Evolutionary conservation across 2,113 vertebrate species (phyloP).

Genomic region (Hyaena hyaena): DNA sequence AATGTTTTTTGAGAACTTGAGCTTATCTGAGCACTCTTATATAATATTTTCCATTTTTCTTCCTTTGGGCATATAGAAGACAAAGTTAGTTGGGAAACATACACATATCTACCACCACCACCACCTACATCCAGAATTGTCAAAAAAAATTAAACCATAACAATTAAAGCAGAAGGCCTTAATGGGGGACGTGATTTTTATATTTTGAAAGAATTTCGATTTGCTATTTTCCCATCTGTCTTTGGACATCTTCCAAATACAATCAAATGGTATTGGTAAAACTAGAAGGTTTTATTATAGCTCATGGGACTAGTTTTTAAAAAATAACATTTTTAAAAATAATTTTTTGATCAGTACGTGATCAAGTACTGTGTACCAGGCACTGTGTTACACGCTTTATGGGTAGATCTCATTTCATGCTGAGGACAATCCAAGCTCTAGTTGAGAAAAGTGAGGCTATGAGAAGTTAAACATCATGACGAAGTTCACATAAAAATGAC

Average conservation of each 20-base stretch:
- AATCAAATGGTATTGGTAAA: conserved; percentile 15
- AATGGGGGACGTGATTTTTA: not conserved
- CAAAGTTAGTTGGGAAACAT: not conserved
- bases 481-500: not conserved
- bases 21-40: not conserved
- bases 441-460: not conserved
- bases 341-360: not conserved
- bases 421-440: not conserved
- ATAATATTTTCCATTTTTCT: not conserved
- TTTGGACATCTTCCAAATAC: not conserved
- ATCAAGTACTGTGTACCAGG: not conserved
- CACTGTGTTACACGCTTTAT: not conserved
- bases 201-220: not conserved
- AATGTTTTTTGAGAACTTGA: not conserved
- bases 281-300: not conserved
- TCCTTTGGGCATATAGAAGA: not conserved
- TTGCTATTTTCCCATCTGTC: not conserved
- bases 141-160: not conserved
- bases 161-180: not conserved
- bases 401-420: not conserved
- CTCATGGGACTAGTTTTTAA: not conserved
- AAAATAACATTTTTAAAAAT: not conserved
- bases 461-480: not conserved
- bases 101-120: not conserved
- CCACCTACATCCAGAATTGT: not conserved